Base-by-base conservation (phyloP, 2,888 invertebrate genomes). In the Conchocele bisecta region DNA sequence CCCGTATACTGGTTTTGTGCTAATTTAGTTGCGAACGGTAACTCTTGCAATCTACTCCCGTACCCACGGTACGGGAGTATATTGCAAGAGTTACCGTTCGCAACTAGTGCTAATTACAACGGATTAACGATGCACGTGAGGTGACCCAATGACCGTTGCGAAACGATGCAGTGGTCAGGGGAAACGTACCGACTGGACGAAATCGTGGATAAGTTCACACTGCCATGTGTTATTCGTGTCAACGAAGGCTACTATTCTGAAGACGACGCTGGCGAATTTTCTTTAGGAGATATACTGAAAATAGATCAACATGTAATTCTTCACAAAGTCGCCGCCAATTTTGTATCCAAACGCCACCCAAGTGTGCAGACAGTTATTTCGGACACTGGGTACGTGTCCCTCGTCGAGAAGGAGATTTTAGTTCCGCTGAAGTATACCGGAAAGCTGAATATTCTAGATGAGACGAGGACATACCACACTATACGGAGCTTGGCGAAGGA, bases 301-400 rank as follows among this genome's bases (percentile, higher is more conserved):
- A 60, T 73, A 13, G 68, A 73, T 37, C 57, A 59, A 7, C 37
- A 64, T n/a, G 22, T 59, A 17, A 46, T 31, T 5, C 20, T 68
- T 22, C 59, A 64, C 15, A 73, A 73, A 50, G 73, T 73, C 4
- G 64, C 64, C 3, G 73, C 73, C 13, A 64, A 67, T 20, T 73
- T 73, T 28, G 54, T 58, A 0, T 29, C 15, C 15, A 44, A 61
- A 26, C 24, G 44, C 13, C 29, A 37, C 35, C 3, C 15, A 9
- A 28, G 28, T 33, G 24, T 13, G 13, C 20, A 11, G 28, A 29
- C 28, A 17, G 7, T 24, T 13, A 6, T 1, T 4, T 4, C 7
- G 7, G 50, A 54, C n/a, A 29, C 28, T 6, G 31, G 41, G 15
- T 69, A 69, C n/a, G 48, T 58, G 26, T 39, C 54, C 22, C 48